A percentile compares a stretch with the other conserved stretches of the same genome.
phyloP scores from a whole-genome alignment of 2,113 vertebrate genomes.

The Macquaria ambigua region DNA sequence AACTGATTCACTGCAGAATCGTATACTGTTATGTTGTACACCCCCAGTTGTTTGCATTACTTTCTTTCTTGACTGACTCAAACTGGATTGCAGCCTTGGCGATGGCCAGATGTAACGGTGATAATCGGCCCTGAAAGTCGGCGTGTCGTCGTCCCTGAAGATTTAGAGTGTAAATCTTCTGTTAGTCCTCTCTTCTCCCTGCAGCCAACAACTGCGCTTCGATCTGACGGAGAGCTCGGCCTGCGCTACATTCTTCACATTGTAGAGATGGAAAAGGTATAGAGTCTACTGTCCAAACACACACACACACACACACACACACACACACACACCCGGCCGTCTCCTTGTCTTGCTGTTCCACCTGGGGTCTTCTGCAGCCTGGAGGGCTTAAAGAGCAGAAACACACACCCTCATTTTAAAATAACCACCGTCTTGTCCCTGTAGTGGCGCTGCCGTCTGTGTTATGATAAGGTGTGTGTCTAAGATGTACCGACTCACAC shows the following conservation, averaged over 20 bases:
- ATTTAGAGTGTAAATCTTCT: constrained; percentile 60
- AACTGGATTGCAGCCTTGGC: not conserved
- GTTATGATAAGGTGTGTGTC: constrained; percentile 81
- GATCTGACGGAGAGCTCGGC: constrained; percentile 38
- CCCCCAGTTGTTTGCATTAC: not conserved
- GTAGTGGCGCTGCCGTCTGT: constrained; percentile 54
- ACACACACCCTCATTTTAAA: constrained; percentile 73
- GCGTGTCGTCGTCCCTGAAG: constrained; percentile 25
- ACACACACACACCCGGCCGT: constrained; percentile 33
- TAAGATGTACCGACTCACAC: constrained; percentile 36
- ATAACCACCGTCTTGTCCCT: constrained; percentile 70
- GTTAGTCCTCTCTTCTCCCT: constrained; percentile 25
- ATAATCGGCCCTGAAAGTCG: constrained; percentile 41
- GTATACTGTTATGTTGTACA: not conserved
- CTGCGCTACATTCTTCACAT: constrained; percentile 79
- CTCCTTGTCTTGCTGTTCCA: constrained; percentile 70
- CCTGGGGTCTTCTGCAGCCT: constrained; percentile 70
- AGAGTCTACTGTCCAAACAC: constrained; percentile 78
- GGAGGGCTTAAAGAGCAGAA: constrained; percentile 73
- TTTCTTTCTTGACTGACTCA: not conserved
- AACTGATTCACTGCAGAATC: not conserved
- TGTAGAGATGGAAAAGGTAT: constrained; percentile 69
- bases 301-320: constrained; percentile 54
- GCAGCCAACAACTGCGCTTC: constrained; percentile 70
- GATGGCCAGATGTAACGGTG: constrained; percentile 6